These are phyloP conservation scores for Drosophila dives DNA, from an alignment of 2,888 invertebrate genomes.

Conservation along the genomic window DNA sequence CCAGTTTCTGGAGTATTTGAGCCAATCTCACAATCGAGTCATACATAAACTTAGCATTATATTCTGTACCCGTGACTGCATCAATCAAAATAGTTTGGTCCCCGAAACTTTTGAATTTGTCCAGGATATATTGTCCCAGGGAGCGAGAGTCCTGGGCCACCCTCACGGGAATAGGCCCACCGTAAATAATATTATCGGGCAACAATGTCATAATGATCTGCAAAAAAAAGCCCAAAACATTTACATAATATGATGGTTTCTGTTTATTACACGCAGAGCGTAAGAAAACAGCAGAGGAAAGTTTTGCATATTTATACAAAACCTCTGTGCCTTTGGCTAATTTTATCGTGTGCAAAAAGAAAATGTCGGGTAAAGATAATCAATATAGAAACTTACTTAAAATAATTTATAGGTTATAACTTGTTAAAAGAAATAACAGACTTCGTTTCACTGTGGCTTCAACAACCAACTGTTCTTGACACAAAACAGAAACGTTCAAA, in stretches of 20 bases:
- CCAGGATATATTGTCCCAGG: slow-evolving; percentile 86
- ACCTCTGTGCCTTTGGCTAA: slow-evolving; percentile 61
- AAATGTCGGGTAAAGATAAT: not conserved
- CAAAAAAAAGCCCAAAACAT: not conserved
- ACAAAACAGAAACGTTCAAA: slow-evolving; percentile 18
- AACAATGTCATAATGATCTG: slow-evolving; percentile 67
- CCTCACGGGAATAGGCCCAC: slow-evolving; percentile 68
- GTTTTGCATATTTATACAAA: slow-evolving; percentile 8
- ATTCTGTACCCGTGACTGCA: slow-evolving; percentile 77
- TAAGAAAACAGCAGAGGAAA: not conserved
- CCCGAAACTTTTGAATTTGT: slow-evolving; percentile 86
- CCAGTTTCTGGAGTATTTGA: slow-evolving; percentile 84
- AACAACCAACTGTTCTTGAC: slow-evolving; percentile 43
- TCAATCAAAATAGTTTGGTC: slow-evolving; percentile 85
- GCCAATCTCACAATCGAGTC: slow-evolving; percentile 78
- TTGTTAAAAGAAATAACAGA: slow-evolving; percentile 28
- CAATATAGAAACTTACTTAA: slow-evolving; percentile 39
- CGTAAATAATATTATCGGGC: slow-evolving; percentile 83
- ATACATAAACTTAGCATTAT: slow-evolving; percentile 75
- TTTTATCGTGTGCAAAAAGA: slow-evolving; percentile 53
- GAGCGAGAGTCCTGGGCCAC: slow-evolving; percentile 74
- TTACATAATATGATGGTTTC: slow-evolving; percentile 21
- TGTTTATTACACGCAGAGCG: slow-evolving; percentile 23
- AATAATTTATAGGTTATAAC: slow-evolving; percentile 23
- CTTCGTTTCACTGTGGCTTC: slow-evolving; percentile 48